Percentiles rank a stretch among this genome's conserved stretches.
phyloP scores from a whole-genome alignment of 2,888 invertebrate genomes.

The Scaptomyza cyrtandrae region DNA sequence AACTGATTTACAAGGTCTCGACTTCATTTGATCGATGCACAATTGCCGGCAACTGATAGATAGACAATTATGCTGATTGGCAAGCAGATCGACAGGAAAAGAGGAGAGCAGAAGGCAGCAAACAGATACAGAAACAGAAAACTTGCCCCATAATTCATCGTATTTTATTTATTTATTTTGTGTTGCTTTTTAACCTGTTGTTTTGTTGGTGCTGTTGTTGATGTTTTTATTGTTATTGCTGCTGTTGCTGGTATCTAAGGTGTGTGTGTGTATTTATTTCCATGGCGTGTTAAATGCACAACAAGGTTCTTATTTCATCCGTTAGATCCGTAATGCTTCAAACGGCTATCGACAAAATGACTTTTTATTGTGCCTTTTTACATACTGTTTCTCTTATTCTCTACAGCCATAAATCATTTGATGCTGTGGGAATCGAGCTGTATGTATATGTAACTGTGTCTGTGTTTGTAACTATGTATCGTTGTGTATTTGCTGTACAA shows the following conservation, averaged over 20 bases:
- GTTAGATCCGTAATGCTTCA: conserved; percentile 76
- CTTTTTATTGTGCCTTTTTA: conserved; percentile 68
- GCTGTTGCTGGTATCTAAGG: conserved; percentile 34
- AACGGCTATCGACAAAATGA: conserved; percentile 49
- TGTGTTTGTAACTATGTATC: conserved; percentile 51
- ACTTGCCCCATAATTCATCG: conserved; percentile 78
- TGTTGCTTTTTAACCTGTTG: conserved; percentile 33
- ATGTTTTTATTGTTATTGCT: conserved; percentile 7
- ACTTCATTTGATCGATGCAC: conserved; percentile 76
- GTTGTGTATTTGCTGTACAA: conserved; percentile 47
- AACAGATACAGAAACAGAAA: conserved; percentile 36
- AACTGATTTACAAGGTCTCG: conserved; percentile 61
- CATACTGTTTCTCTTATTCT: conserved; percentile 45
- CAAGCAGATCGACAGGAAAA: conserved; percentile 35
- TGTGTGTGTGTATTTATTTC: conserved; percentile 52
- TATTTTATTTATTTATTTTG: conserved; percentile 66
- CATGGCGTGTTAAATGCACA: conserved; percentile 76
- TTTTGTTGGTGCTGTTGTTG: conserved; percentile 36
- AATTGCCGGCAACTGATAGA: conserved; percentile 78
- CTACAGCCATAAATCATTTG: conserved; percentile 72
- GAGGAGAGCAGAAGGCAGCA: conserved; percentile 3
- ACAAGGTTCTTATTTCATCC: conserved; percentile 80
- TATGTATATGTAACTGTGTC: conserved; percentile 15
- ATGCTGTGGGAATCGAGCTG: conserved; percentile 72
- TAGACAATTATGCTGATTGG: conserved; percentile 65